Evolutionary conservation across 1,140 invertebrate genomes (phyloP), one percentile per base, ranked within the genome.

Genomic region (Microplitis mediator): DNA sequence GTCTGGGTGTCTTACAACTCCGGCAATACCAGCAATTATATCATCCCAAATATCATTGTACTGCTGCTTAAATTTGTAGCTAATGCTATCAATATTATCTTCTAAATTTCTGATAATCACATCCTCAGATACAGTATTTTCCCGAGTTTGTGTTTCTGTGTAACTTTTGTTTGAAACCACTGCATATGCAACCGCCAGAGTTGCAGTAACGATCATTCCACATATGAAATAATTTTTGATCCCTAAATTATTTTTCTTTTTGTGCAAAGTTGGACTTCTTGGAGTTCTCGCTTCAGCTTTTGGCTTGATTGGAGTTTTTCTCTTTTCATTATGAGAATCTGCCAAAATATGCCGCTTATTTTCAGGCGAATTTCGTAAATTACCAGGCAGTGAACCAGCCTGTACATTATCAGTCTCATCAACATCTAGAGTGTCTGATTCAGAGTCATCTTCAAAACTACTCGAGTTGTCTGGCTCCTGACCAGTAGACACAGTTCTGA

Each of bases 21-120:
- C 78, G 4, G 68, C 63, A 63, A 84, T 77, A 11, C 77, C 77
- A 23, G 75, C 69, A 36, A 63, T 70, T 65, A 82, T 76, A 35
- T 81, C 73, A 36, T 66, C 23, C 84, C 84, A 86, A 6, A 79
- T 82, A 31, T 68, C 16, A 5, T 13, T 11, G 52, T 77, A 70
- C 74, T 86, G 84, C 56, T 76, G 75, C n/a, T 71, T 51, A 77
- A 83, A 85, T 52, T 62, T 73, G 13, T 16, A 32, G 36, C 39
- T 74, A 4, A 77, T 66, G 0, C 14, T 35, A 16, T 58, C 62
- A 11, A 76, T 64, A 64, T 76, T 68, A 16, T 62, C 58, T 23
- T 45, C 52, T 13, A 76, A 71, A 9, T 71, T 60, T 52, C 23
- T 45, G 3, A 73, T 56, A 14, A 58, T 34, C 6, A 72, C 36